Percentiles rank a stretch among this genome's conserved stretches.
Evolutionary conservation across 2,888 invertebrate genomes (phyloP).

Genomic region (Exocentrus adspersus): DNA sequence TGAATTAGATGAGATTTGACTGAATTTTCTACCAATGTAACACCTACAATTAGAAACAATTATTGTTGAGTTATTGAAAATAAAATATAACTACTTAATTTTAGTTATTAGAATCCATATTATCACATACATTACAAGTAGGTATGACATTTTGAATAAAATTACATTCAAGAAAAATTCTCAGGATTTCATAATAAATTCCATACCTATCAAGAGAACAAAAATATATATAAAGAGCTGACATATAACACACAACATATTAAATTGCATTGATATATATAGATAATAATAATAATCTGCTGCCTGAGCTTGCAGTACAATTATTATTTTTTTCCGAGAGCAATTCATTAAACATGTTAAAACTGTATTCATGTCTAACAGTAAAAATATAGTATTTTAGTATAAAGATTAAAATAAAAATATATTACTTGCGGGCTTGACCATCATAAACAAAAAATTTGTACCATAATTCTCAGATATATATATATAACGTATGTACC

Average conservation of each 20-base stretch:
- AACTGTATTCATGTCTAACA: conserved; percentile 4
- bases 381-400: conserved; percentile 11
- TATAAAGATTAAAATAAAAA: conserved; percentile 19
- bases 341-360: conserved; percentile 4
- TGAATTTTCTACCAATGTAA: not conserved
- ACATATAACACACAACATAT: conserved; percentile 19
- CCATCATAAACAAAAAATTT: conserved; percentile 25
- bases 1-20: conserved; percentile 12
- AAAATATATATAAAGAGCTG: too few species aligned
- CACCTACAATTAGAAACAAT: not conserved
- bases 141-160: not conserved
- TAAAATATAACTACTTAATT: not conserved
- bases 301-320: conserved; percentile 18
- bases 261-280: conserved; percentile 21
- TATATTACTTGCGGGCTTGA: conserved; percentile 1
- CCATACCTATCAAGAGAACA: too few species aligned
- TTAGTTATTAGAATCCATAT: too few species aligned
- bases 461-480: conserved; percentile 22
- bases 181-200: not conserved
- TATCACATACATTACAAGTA: too few species aligned
- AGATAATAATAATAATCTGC: conserved; percentile 10
- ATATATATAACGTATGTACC: conserved; percentile 24
- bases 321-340: not conserved
- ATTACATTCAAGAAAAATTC: not conserved
- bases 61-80: not conserved